Percentiles rank a stretch among this genome's conserved stretches.
Evolutionary conservation across 2,113 vertebrate species (phyloP).

Genomic region (Syngnathus floridae): DNA sequence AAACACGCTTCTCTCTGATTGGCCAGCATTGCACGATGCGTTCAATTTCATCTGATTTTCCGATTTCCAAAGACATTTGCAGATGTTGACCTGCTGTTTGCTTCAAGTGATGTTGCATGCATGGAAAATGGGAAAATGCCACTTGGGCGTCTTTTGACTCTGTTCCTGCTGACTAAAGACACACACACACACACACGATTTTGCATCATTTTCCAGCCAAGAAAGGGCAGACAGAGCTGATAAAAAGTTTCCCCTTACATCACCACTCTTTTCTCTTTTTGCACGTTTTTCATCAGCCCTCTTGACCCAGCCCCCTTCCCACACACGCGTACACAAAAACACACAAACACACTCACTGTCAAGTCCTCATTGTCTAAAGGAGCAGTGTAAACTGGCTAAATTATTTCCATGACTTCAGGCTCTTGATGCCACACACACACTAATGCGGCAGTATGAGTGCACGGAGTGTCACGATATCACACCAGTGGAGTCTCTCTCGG

Average conservation of each 20-base stretch:
- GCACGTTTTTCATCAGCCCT: constrained; percentile 7
- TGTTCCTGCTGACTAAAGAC: constrained; percentile 21
- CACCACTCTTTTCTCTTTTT: constrained; percentile 18
- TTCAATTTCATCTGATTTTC: neutral
- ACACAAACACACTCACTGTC: constrained; percentile 30
- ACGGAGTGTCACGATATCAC: neutral
- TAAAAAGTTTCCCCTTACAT: constrained; percentile 46
- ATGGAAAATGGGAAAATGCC: constrained; percentile 29
- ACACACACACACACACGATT: constrained; percentile 21
- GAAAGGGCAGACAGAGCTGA: constrained; percentile 32
- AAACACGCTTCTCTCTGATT: neutral
- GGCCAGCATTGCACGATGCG: neutral
- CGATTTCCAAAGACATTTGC: constrained; percentile 13
- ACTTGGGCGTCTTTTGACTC: constrained; percentile 24
- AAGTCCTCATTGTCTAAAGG: constrained; percentile 56
- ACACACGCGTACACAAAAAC: constrained; percentile 13
- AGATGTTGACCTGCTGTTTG: neutral
- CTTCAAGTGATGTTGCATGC: constrained; percentile 2
- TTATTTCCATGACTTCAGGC: constrained; percentile 68
- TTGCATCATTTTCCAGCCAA: constrained; percentile 36
- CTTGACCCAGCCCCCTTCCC: neutral
- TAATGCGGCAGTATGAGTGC: neutral
- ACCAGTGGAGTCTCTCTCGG: neutral
- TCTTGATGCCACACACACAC: constrained; percentile 17
- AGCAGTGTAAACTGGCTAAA: constrained; percentile 59